Evolutionary conservation across 2,888 invertebrate species (phyloP).

Genomic region (Lutraria lutraria): DNA sequence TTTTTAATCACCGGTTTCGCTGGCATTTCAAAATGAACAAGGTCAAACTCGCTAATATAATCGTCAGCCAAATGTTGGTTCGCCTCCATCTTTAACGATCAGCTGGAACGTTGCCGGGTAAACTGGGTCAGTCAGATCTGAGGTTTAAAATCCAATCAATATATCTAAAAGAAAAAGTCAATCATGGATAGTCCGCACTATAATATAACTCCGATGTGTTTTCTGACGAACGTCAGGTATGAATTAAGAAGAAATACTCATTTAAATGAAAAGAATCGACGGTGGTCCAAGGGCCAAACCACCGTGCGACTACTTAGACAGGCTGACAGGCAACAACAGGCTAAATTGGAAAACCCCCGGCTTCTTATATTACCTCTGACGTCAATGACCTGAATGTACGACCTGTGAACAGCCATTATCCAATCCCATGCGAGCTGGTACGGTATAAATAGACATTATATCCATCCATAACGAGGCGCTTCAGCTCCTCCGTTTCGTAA

Average conservation of each 20-base stretch:
- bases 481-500: not conserved
- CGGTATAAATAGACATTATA: slow-evolving; percentile 41
- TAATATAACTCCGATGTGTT: slow-evolving; percentile 30
- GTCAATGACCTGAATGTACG: slow-evolving; percentile 70
- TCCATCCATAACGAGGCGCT: slow-evolving; percentile 31
- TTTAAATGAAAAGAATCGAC: slow-evolving; percentile 73
- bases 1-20: slow-evolving; percentile 74
- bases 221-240: slow-evolving; percentile 67
- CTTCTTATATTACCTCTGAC: slow-evolving; percentile 79
- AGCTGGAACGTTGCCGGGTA: slow-evolving; percentile 74
- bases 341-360: slow-evolving; percentile 77
- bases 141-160: slow-evolving; percentile 47
- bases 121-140: slow-evolving; percentile 64
- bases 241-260: slow-evolving; percentile 58
- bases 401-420: slow-evolving; percentile 45
- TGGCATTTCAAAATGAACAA: slow-evolving; percentile 80
- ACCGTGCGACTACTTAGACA: slow-evolving; percentile 78
- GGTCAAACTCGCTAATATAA: slow-evolving; percentile 82
- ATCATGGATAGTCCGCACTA: slow-evolving; percentile 18
- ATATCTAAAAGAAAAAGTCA: slow-evolving; percentile 32
- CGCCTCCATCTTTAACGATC: slow-evolving; percentile 77
- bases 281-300: slow-evolving; percentile 81
- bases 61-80: slow-evolving; percentile 81
- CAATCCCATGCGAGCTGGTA: slow-evolving; percentile 35
- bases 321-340: slow-evolving; percentile 84